Base-by-base conservation (phyloP, 1,140 invertebrate genomes). In the Melitaea cinxia region DNA sequence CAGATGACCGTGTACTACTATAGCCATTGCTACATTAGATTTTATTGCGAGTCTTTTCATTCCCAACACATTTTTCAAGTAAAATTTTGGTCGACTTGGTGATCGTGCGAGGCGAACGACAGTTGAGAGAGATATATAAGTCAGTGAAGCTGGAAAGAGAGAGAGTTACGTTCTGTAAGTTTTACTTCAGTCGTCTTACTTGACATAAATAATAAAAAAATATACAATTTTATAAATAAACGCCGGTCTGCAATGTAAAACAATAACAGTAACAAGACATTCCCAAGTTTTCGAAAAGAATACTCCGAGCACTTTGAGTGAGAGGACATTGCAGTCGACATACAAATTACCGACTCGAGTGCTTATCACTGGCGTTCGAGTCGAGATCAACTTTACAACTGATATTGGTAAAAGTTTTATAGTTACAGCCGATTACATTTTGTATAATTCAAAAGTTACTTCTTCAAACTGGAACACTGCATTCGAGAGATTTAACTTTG, bases 191-290 rank as follows among this genome's bases (percentile, higher is more conserved):
- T n/a, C n/a, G n/a, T n/a, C n/a, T n/a, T n/a, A n/a, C n/a, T n/a
- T n/a, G n/a, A n/a, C n/a, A n/a, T n/a, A n/a, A n/a, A n/a, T n/a
- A n/a, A n/a, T n/a, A n/a, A n/a, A n/a, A n/a, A n/a, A n/a, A n/a
- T n/a, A 26, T 26, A 26, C 24, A 26, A 26, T 2, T 10, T 21
- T n/a, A 9, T 12, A 4, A 30, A 49, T 30, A 61, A 54, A 62
- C 59, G 59, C 50, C 35, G n/a, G 59, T 54, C 50, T 62, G 14
- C 50, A 5, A 1, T 21, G 39, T 10, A 53, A 61, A 61, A 61
- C 58, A 61, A 61, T 62, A 54, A 62, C 37, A 54, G 54, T 62
- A 54, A 62, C 37, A 62, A 54, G 35, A 35, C 35, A 50, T 42
- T 42, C 42, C 39, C 59, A 53, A 62, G 14, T 62, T 62, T 45